Base-by-base conservation (phyloP, 2,797 vertebrate genomes). In the Podarcis lilfordi region DNA sequence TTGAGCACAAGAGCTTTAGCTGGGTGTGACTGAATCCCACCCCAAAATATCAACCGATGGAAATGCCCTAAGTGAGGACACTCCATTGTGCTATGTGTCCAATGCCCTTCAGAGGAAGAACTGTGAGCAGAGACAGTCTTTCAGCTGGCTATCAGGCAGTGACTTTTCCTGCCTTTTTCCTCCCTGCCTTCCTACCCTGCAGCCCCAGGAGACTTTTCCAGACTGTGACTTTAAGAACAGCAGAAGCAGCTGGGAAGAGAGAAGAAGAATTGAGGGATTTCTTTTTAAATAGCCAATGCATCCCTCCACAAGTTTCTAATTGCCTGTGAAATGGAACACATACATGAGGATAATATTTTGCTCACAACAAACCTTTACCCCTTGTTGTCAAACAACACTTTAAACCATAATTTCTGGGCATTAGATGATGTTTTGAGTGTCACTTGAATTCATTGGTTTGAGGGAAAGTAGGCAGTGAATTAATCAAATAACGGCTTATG, bases 331-430 rank as follows among this genome's bases (percentile, higher is more conserved):
- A 50, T 50, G 45, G 45, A 50, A 50, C 45, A 50, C 11, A 11
- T 10, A 50, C 45, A 50, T 50, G 45, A 11, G 45, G 45, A 50
- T 50, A 50, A 50, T 11, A 50, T 50, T 50, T 89, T 32, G 92
- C 88, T 89, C 86, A 35, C 92, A 92, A 96, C 93, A 94, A 95
- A 92, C 86, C 95, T 94, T 35, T 92, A 91, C 95, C 93, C 96
- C 94, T 94, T 84, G 64, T 37, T 95, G 95, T 96, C 95, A 94
- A 96, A 95, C 95, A 92, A 90, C 87, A 94, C 95, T 69, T 94
- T 95, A 93, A 96, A 94, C 92, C 92, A 64, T 92, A 92, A 94
- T 95, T 94, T 96, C 93, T 95, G 88, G 92, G 82, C 87, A 85
- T 66, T 91, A 87, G 92, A 89, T 82, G 66, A 35, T 35, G 91